These are phyloP conservation scores for Toxotes jaculatrix DNA, from an alignment of 2,113 vertebrate genomes.

Conservation along the genomic window DNA sequence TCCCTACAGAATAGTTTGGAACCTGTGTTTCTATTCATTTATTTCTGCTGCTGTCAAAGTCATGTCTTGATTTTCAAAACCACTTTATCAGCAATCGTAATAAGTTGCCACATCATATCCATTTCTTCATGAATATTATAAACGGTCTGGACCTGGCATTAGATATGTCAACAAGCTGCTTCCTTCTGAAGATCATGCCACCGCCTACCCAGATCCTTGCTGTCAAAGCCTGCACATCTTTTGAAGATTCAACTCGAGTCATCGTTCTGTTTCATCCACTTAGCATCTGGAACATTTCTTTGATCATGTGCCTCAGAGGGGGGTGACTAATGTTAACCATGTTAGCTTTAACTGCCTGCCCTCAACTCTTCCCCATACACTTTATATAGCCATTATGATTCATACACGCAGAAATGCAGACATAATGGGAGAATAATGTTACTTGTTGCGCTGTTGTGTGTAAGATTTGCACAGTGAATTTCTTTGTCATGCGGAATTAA, in stretches of 20 bases:
- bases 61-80: background rate
- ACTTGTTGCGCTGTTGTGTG: background rate
- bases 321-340: slow-evolving; percentile 51
- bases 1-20: background rate
- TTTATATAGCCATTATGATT: background rate
- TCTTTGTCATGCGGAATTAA: background rate
- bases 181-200: background rate
- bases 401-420: background rate
- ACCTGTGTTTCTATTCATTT: background rate
- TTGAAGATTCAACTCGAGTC: slow-evolving; percentile 18
- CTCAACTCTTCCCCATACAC: background rate
- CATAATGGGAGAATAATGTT: background rate
- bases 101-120: background rate
- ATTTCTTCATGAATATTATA: background rate
- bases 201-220: background rate
- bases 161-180: slow-evolving; percentile 21
- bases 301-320: slow-evolving; percentile 24
- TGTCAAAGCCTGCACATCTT: background rate
- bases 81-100: background rate
- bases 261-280: slow-evolving; percentile 31
- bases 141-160: slow-evolving; percentile 26
- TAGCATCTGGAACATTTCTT: slow-evolving; percentile 27
- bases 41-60: no score
- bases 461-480: background rate
- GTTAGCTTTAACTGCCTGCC: slow-evolving; percentile 20